A percentile compares a stretch with the other conserved stretches of the same genome.
phyloP scores from a whole-genome alignment of 2,797 vertebrate species.

The Macroramphosus scolopax region DNA sequence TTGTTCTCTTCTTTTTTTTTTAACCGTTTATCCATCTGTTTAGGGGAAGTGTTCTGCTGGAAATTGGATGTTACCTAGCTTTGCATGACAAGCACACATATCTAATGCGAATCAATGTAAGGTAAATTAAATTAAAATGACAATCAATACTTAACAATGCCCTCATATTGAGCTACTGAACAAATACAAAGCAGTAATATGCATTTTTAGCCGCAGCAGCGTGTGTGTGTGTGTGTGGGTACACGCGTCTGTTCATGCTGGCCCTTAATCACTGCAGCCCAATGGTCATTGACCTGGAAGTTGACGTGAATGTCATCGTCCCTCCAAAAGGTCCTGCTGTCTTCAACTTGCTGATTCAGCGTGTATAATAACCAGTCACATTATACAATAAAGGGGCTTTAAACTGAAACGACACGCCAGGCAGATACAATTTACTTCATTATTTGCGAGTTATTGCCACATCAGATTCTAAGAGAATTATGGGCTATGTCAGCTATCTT shows the following conservation, averaged over 20 bases:
- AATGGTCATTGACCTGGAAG: conserved; percentile 79
- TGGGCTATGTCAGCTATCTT: not conserved
- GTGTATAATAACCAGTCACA: conserved; percentile 41
- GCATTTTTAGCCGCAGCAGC: conserved; percentile 64
- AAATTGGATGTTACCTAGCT: conserved; percentile 69
- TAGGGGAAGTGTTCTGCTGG: conserved; percentile 57
- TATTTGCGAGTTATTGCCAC: not conserved
- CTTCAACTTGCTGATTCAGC: conserved; percentile 51
- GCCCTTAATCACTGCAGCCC: conserved; percentile 72
- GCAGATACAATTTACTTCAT: conserved; percentile 22
- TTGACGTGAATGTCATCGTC: conserved; percentile 73
- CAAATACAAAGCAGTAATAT: conserved; percentile 81
- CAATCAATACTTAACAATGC: conserved; percentile 79
- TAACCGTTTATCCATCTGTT: conserved; percentile 70
- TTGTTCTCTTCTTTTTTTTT: conserved; percentile 28
- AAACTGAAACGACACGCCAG: conserved; percentile 10
- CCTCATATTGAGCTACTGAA: conserved; percentile 78
- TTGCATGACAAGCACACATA: conserved; percentile 74
- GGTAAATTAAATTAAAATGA: conserved; percentile 77
- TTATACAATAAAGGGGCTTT: conserved; percentile 29
- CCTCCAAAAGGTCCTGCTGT: conserved; percentile 67
- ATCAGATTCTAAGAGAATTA: conserved; percentile 20
- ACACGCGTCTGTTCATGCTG: conserved; percentile 69
- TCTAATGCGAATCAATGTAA: conserved; percentile 73
- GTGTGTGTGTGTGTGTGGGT: conserved; percentile 55